These are phyloP conservation scores for Nomada goodeniana DNA, from an alignment of 2,888 invertebrate genomes.

Conservation along the genomic window DNA sequence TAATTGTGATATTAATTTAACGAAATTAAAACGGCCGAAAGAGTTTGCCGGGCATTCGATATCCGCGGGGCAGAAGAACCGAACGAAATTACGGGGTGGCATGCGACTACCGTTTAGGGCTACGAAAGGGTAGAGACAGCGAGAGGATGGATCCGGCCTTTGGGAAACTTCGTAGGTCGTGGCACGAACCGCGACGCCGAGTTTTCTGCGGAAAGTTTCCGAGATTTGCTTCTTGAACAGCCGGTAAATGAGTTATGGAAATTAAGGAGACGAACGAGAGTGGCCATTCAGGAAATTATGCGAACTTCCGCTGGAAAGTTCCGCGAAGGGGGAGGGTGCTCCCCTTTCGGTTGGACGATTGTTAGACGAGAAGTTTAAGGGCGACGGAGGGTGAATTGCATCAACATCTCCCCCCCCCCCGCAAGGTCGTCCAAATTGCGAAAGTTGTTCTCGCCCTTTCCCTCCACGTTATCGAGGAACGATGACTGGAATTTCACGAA, in stretches of 20 bases:
- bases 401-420: constrained; percentile 30
- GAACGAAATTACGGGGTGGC: constrained; percentile 5
- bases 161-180: constrained; percentile 18
- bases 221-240: constrained; percentile 49
- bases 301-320: constrained; percentile 60
- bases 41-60: neutral
- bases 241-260: constrained; percentile 71
- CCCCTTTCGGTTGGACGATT: constrained; percentile 24
- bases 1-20: neutral
- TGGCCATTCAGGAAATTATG: constrained; percentile 66
- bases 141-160: neutral
- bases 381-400: constrained; percentile 2
- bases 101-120: constrained; percentile 14
- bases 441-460: constrained; percentile 16
- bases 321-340: constrained; percentile 1
- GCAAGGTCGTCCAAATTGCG: constrained; percentile 46
- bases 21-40: neutral
- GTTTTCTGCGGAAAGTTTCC: constrained; percentile 36
- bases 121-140: neutral
- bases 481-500: constrained; percentile 5
- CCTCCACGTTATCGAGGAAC: neutral
- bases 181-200: neutral
- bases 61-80: neutral
- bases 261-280: constrained; percentile 64
- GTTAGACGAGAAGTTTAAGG: constrained; percentile 34